A percentile compares a stretch with the other conserved stretches of the same genome.
Conservation (phyloP, 2,113 vertebrate species). For the Pyrgilauda ruficollis region DNA sequence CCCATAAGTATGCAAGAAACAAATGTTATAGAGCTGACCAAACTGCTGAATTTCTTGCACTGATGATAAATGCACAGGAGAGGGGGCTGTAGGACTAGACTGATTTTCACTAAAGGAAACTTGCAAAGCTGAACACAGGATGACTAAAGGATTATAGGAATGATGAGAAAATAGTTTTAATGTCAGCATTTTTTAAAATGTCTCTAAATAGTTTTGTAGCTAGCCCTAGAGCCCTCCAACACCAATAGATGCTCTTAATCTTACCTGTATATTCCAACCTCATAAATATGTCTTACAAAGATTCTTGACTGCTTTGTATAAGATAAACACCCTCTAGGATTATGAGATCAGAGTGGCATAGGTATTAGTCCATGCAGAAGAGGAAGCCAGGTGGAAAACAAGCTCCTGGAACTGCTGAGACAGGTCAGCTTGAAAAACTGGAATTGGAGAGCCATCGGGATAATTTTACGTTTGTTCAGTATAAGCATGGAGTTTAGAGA, state of each 20-base stretch:
- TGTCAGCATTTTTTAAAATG: accelerated
- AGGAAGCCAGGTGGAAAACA: neutral
- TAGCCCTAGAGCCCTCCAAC: neutral
- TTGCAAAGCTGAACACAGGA: neutral
- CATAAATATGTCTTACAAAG: neutral
- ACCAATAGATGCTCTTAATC: neutral
- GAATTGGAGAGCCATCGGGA: neutral
- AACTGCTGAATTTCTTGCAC: neutral
- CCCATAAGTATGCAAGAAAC: neutral
- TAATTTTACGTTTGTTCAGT: neutral
- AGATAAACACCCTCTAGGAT: neutral
- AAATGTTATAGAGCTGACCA: neutral
- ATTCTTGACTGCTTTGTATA: neutral
- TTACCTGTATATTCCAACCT: neutral
- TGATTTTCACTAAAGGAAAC: neutral
- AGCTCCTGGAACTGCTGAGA: neutral
- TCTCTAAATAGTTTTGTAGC: neutral
- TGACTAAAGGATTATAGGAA: neutral
- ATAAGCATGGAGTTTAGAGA: neutral
- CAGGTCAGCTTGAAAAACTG: neutral
- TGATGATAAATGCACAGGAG: slow-evolving; percentile 67
- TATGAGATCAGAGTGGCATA: neutral
- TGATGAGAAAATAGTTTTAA: neutral
- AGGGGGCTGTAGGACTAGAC: slow-evolving; percentile 66
- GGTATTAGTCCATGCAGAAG: neutral